phyloP scores from a whole-genome alignment of 2,888 invertebrate genomes.

The Apotomis capreana region DNA sequence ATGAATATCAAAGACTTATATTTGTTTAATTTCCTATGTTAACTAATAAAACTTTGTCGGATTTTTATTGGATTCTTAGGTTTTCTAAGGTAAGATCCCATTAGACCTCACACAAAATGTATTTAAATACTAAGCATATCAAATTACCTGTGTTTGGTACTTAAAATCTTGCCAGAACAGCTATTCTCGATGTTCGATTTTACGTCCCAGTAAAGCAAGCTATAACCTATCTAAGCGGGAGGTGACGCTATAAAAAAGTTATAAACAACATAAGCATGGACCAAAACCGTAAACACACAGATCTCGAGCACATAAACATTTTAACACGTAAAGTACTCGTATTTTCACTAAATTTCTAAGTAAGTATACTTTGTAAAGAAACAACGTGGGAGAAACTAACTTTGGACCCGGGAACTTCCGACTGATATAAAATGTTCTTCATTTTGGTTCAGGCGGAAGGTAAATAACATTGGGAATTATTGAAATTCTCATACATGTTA shows the following conservation, averaged over 20 bases:
- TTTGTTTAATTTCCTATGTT: no score
- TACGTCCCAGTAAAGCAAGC: conserved; percentile 14
- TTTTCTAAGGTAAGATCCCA: background rate
- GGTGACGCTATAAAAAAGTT: conserved; percentile 30
- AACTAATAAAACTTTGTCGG: no score
- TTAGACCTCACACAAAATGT: background rate
- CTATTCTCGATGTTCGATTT: conserved; percentile 9
- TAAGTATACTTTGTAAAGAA: conserved; percentile 16
- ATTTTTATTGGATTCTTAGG: background rate
- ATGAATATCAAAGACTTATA: no score
- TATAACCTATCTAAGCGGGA: conserved; percentile 20
- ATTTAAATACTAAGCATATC: background rate
- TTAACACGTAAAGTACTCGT: conserved; percentile 17
- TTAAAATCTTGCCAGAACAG: background rate
- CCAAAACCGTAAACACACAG: conserved; percentile 31
- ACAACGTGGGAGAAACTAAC: conserved; percentile 20
- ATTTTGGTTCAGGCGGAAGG: no score
- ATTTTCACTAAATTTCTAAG: conserved; percentile 25
- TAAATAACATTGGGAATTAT: no score
- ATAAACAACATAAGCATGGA: conserved; percentile 18
- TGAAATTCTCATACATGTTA: no score
- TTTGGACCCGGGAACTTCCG: background rate
- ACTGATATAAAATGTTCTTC: background rate
- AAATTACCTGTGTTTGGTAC: background rate
- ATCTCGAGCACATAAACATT: conserved; percentile 32